Conservation (phyloP, 2,888 invertebrate genomes). For the Pseudococcus jackbeardsleyi region DNA sequence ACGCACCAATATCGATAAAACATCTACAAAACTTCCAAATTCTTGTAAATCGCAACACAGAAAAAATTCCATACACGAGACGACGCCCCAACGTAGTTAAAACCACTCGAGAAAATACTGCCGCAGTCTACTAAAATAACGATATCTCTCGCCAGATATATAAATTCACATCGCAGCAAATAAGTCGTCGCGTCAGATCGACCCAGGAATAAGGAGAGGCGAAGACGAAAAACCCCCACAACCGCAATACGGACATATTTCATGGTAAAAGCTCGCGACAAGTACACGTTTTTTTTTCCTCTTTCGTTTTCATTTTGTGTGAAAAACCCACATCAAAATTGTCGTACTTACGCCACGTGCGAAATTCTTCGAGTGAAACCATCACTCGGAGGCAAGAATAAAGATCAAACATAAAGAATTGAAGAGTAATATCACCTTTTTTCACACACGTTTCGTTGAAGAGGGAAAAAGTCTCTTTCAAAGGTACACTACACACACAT, state of each 20-base stretch:
- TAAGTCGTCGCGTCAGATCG: neutral
- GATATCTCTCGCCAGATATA: neutral
- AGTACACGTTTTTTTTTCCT: neutral
- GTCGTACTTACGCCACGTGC: neutral
- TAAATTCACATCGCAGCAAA: neutral
- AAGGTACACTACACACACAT: neutral
- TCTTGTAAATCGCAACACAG: neutral
- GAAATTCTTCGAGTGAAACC: conserved; percentile 7
- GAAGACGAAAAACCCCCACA: neutral
- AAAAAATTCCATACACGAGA: conserved; percentile 5
- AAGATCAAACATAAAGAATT: conserved; percentile 31
- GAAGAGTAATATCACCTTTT: neutral
- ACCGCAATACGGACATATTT: conserved; percentile 13
- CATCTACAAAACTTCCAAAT: no score
- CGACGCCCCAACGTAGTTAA: neutral
- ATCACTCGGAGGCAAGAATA: conserved; percentile 13
- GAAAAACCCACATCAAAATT: neutral
- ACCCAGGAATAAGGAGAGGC: no score
- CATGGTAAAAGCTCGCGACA: neutral
- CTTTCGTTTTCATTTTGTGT: neutral
- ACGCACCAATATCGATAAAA: no score
- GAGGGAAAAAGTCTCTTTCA: neutral
- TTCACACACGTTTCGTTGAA: neutral
- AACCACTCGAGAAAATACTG: neutral
- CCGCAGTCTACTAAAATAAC: conserved; percentile 22